phyloP scores from a whole-genome alignment of 2,888 invertebrate species.

The Mesorhabditis spiculigera region DNA sequence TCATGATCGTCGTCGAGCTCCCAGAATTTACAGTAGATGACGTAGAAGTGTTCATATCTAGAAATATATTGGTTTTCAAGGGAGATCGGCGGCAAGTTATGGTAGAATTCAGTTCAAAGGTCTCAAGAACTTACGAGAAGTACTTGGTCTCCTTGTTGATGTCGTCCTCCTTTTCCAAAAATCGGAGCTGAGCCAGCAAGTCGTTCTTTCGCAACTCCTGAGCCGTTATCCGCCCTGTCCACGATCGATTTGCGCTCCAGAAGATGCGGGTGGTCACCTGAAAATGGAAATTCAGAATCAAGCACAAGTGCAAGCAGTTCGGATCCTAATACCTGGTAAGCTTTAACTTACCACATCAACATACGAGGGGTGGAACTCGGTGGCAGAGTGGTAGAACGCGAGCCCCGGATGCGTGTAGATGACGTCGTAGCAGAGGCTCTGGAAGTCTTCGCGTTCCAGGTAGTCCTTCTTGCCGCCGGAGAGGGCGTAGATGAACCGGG shows the following conservation, averaged over 20 bases:
- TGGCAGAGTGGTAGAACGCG: constrained; percentile 91
- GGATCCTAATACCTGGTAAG: neutral
- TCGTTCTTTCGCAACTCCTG: constrained; percentile 86
- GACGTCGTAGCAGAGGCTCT: constrained; percentile 80
- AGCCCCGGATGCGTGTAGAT: constrained; percentile 80
- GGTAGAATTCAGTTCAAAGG: constrained; percentile 44
- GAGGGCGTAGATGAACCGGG: constrained; percentile 63
- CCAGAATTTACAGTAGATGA: constrained; percentile 99
- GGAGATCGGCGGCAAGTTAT: constrained; percentile 71
- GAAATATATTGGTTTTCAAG: constrained; percentile 70
- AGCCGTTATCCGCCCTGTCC: constrained; percentile 87
- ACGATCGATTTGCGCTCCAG: constrained; percentile 91
- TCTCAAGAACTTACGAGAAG: constrained; percentile 25
- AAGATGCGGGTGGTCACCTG: constrained; percentile 94
- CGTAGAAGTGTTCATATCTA: constrained; percentile 99
- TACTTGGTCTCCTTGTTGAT: constrained; percentile 44
- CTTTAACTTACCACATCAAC: constrained; percentile 79
- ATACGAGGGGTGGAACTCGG: constrained; percentile 97
- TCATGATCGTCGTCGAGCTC: constrained; percentile 97
- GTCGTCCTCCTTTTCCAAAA: constrained; percentile 42
- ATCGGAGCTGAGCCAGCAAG: constrained; percentile 58
- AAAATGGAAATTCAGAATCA: constrained; percentile 44
- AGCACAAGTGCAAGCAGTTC: neutral
- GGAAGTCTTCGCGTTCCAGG: constrained; percentile 79
- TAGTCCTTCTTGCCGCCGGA: constrained; percentile 57